Percentiles rank a stretch among this genome's conserved stretches.
phyloP scores from a whole-genome alignment of 1,140 invertebrate genomes.

The Pachypeltis micranthus region DNA sequence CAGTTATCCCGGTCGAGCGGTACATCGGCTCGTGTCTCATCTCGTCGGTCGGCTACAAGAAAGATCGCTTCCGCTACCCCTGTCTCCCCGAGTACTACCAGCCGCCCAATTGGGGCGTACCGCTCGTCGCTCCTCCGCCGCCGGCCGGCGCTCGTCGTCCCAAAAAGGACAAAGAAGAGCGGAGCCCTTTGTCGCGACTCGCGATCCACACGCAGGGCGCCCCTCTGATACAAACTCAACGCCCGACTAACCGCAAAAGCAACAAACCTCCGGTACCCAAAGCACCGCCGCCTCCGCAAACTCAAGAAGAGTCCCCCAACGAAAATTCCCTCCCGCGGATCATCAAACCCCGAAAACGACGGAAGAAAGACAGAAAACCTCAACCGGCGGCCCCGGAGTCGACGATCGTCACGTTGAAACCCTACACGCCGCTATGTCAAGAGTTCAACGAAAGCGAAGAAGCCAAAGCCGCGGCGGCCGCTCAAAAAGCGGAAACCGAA shows the following conservation, averaged over 20 bases:
- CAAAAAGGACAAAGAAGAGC: conserved; percentile 18
- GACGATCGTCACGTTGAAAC: conserved; percentile 33
- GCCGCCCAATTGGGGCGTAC: conserved; percentile 6
- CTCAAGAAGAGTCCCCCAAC: conserved; percentile 61
- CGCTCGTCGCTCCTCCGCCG: conserved; percentile 1
- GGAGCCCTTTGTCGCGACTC: conserved; percentile 44
- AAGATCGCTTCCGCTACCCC: conserved; percentile 14
- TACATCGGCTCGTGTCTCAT: conserved; percentile 53
- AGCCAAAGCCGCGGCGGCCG: not conserved
- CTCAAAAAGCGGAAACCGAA: not conserved
- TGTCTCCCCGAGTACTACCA: conserved; percentile 18
- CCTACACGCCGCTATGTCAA: conserved; percentile 33
- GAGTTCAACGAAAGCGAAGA: conserved; percentile 12
- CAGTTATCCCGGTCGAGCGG: conserved; percentile 47
- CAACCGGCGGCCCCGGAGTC: conserved; percentile 30
- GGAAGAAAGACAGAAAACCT: conserved; percentile 77
- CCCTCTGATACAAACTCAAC: conserved; percentile 44
- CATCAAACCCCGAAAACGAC: conserved; percentile 74
- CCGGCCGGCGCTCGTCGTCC: not conserved
- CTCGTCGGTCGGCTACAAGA: conserved; percentile 31
- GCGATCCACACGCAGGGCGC: conserved; percentile 65
- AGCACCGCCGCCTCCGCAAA: conserved; percentile 24
- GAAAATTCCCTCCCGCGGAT: conserved; percentile 72
- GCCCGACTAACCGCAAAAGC: conserved; percentile 6
- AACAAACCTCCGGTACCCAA: conserved; percentile 9